Percentiles rank a stretch among this genome's conserved stretches.
Conservation (phyloP, 2,113 vertebrate genomes). For the Archilochus colubris region DNA sequence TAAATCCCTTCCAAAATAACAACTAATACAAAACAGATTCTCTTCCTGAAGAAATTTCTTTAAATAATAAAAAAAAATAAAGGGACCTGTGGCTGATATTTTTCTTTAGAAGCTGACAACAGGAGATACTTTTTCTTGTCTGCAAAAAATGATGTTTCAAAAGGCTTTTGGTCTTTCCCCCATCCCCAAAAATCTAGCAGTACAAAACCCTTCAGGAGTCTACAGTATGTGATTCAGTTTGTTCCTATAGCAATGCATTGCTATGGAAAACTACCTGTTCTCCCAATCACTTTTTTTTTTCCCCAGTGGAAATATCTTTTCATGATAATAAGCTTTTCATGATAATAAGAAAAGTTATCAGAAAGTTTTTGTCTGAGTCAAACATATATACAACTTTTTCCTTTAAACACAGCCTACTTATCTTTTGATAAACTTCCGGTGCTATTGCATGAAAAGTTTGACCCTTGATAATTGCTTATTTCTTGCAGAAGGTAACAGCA, state of each 20-base stretch:
- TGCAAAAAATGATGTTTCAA: background rate
- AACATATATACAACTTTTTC: background rate
- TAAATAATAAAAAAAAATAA: too few relatives aligned
- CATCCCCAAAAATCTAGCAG: background rate
- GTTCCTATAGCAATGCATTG: background rate
- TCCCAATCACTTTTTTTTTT: background rate
- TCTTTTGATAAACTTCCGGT: background rate
- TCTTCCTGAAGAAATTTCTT: background rate
- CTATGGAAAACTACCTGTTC: background rate
- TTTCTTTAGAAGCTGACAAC: background rate
- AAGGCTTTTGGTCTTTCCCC: background rate
- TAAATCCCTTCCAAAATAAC: background rate
- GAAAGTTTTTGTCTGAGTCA: background rate
- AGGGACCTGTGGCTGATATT: background rate
- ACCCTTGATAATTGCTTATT: background rate
- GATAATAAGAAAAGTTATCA: background rate
- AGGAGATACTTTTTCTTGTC: background rate
- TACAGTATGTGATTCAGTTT: background rate
- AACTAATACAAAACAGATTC: background rate
- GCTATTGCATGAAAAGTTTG: background rate
- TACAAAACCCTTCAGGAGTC: background rate
- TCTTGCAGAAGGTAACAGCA: background rate
- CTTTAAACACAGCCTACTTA: background rate
- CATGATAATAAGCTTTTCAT: background rate
- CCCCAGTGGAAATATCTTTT: background rate